Evolutionary conservation across 2,888 invertebrate genomes (phyloP).

Genomic region (Diaprepes abbreviatus): DNA sequence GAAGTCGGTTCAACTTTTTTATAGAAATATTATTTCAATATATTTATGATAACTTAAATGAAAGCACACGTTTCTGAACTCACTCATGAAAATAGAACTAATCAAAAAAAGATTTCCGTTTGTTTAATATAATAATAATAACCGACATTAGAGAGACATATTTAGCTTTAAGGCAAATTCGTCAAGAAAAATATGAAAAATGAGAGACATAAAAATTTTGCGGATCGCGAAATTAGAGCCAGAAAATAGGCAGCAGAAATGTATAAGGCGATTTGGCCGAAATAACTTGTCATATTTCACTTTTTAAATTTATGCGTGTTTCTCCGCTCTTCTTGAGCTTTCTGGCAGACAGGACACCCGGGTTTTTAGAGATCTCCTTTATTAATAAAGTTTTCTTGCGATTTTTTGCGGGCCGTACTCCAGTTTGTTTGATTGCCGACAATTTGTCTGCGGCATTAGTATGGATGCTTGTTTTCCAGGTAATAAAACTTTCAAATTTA

Average conservation of each 20-base stretch:
- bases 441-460: constrained; percentile 22
- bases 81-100: constrained; percentile 30
- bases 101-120: constrained; percentile 37
- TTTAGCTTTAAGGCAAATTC: constrained; percentile 25
- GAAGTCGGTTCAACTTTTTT: too few relatives aligned
- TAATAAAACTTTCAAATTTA: constrained; percentile 20
- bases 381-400: constrained; percentile 50
- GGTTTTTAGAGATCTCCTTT: constrained; percentile 44
- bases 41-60: too few relatives aligned
- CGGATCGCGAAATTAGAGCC: constrained; percentile 51
- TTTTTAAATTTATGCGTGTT: constrained; percentile 51
- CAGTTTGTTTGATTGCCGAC: constrained; percentile 30
- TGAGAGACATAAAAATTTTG: constrained; percentile 51
- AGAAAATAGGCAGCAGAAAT: constrained; percentile 51
- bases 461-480: constrained; percentile 15
- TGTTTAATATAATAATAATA: constrained; percentile 41
- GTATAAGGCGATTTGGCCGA: constrained; percentile 51
- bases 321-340: constrained; percentile 23
- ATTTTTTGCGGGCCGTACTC: constrained; percentile 36
- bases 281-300: constrained; percentile 52
- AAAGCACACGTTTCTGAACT: too few relatives aligned
- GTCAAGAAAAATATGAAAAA: constrained; percentile 44
- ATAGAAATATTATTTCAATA: too few relatives aligned
- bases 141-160: constrained; percentile 34
- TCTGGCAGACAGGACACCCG: constrained; percentile 23